These are phyloP conservation scores for Drosophila paramelanica DNA, from an alignment of 2,888 invertebrate genomes.

Conservation along the genomic window DNA sequence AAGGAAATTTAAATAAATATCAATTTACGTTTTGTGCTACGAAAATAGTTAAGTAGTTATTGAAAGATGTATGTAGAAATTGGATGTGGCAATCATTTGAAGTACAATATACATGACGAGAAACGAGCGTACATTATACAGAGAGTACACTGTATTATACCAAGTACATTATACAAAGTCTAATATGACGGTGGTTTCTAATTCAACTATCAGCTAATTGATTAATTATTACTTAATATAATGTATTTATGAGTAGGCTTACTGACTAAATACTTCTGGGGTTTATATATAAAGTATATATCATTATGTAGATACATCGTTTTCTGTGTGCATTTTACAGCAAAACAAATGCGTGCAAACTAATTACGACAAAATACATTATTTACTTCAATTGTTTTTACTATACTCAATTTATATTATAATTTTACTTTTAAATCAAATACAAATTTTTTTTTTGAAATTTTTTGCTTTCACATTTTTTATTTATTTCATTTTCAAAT, in stretches of 20 bases:
- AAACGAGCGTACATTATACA: constrained; percentile 55
- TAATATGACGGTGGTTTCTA: constrained; percentile 80
- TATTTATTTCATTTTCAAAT: constrained; percentile 59
- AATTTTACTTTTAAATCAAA: constrained; percentile 55
- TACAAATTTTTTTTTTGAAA: constrained; percentile 45
- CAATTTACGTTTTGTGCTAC: constrained; percentile 26
- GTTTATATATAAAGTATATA: constrained; percentile 17
- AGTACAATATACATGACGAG: constrained; percentile 43
- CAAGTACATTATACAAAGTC: constrained; percentile 72
- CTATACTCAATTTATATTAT: constrained; percentile 6
- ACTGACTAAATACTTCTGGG: constrained; percentile 18
- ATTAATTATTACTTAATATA: constrained; percentile 34
- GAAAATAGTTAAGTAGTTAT: constrained; percentile 5
- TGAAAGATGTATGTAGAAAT: constrained; percentile 29
- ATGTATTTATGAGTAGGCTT: constrained; percentile 32
- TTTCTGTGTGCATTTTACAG: constrained; percentile 63
- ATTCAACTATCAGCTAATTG: constrained; percentile 71
- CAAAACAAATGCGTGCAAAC: constrained; percentile 63
- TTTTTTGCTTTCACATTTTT: constrained; percentile 46
- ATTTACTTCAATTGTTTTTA: constrained; percentile 20
- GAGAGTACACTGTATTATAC: constrained; percentile 43
- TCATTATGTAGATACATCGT: constrained; percentile 24
- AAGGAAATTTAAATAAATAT: constrained; percentile 3
- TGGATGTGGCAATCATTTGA: constrained; percentile 44
- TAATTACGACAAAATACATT: constrained; percentile 54